These are phyloP conservation scores for Oncorhynchus mykiss DNA, from an alignment of 2,113 vertebrate genomes.

Conservation along the genomic window DNA sequence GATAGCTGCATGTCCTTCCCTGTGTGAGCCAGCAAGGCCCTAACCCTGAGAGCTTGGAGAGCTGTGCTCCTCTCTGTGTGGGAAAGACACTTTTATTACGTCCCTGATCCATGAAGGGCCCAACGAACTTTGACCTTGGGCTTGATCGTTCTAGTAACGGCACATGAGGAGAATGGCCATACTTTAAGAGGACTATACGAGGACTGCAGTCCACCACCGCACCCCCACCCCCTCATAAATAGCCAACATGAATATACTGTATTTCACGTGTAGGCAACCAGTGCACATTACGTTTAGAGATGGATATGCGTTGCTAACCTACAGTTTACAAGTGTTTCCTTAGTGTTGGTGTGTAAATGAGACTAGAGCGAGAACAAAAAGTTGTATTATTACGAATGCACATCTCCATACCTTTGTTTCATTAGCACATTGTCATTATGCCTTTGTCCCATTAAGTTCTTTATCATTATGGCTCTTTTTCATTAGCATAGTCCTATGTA, in stretches of 20 bases:
- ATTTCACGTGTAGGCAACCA: too few species aligned
- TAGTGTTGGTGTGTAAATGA: neutral
- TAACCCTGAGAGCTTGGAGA: slow-evolving; percentile 29
- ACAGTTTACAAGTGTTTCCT: neutral
- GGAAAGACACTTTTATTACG: slow-evolving; percentile 55
- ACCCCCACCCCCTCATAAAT: too few species aligned
- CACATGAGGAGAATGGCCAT: neutral
- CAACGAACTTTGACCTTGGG: slow-evolving; percentile 72
- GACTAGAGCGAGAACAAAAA: too few species aligned
- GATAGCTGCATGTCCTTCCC: slow-evolving; percentile 33
- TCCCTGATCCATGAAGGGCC: slow-evolving; percentile 56
- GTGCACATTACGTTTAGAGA: neutral
- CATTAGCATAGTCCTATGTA: slow-evolving; percentile 51
- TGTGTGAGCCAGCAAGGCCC: slow-evolving; percentile 30
- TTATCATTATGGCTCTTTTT: slow-evolving; percentile 49
- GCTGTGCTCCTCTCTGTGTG: neutral
- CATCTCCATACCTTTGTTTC: slow-evolving; percentile 55
- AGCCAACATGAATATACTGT: too few species aligned
- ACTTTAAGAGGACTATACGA: too few species aligned
- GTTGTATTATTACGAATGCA: slow-evolving; percentile 7
- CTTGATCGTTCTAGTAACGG: slow-evolving; percentile 57
- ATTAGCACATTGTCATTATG: slow-evolving; percentile 61
- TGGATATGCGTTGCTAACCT: neutral
- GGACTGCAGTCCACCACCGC: too few species aligned
- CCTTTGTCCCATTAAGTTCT: slow-evolving; percentile 44